Evolutionary conservation across 2,888 invertebrate genomes (phyloP).

Genomic region (Stratiomys singularior): DNA sequence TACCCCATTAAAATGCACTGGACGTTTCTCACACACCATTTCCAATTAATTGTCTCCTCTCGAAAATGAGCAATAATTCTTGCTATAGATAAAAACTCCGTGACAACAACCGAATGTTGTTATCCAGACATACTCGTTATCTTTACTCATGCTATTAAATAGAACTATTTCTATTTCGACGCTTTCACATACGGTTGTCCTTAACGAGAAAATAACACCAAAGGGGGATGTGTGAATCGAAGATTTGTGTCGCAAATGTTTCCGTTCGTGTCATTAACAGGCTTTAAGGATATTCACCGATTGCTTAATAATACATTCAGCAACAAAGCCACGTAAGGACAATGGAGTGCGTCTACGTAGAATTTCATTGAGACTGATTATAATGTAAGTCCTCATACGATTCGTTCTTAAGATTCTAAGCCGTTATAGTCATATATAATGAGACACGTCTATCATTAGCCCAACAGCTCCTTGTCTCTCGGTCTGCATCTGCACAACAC

Average conservation of each 20-base stretch:
- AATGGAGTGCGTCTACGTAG: too few species aligned
- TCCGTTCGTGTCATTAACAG: constrained; percentile 49
- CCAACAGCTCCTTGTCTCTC: neutral
- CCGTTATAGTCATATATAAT: constrained; percentile 45
- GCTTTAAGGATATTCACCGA: constrained; percentile 14
- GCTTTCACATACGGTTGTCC: constrained; percentile 23
- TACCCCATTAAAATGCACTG: constrained; percentile 58
- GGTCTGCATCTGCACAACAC: too few species aligned
- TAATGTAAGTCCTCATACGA: neutral
- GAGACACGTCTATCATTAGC: constrained; percentile 50
- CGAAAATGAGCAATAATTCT: constrained; percentile 56
- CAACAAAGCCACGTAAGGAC: too few species aligned
- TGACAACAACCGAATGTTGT: constrained; percentile 46
- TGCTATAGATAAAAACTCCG: neutral
- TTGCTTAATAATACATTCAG: neutral
- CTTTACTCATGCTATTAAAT: neutral
- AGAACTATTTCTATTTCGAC: constrained; percentile 3
- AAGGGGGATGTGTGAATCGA: constrained; percentile 11
- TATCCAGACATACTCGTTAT: constrained; percentile 33
- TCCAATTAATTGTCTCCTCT: constrained; percentile 58
- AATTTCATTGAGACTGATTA: neutral
- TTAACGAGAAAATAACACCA: constrained; percentile 21
- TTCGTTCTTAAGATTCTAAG: constrained; percentile 34
- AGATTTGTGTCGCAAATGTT: constrained; percentile 49
- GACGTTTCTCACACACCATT: constrained; percentile 56